Conservation (phyloP, 1,140 invertebrate genomes). For the Drosophila azteca region DNA sequence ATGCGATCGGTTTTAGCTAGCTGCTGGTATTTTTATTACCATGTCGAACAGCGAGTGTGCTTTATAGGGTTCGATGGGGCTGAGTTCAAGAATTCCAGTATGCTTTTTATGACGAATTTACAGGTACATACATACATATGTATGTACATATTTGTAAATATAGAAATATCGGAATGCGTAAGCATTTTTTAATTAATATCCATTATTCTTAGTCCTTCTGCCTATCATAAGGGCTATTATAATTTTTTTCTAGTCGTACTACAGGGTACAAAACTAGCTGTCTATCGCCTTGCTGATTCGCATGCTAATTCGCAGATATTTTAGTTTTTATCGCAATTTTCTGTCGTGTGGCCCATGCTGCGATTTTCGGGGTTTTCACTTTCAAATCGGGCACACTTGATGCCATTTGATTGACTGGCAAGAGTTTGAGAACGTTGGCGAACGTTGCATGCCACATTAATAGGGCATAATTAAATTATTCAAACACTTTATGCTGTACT, state of each 20-base stretch:
- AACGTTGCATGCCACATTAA: conserved; percentile 47
- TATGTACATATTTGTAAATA: not conserved
- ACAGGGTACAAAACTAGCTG: conserved; percentile 20
- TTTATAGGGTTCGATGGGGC: not conserved
- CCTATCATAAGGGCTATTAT: too few relatives aligned
- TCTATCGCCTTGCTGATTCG: conserved; percentile 57
- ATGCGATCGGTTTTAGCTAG: conserved; percentile 57
- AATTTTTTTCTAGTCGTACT: too few relatives aligned
- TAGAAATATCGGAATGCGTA: too few relatives aligned
- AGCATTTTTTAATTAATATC: too few relatives aligned
- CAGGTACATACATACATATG: not conserved
- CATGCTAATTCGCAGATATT: conserved; percentile 63
- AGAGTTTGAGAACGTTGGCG: conserved; percentile 41
- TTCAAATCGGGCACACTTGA: conserved; percentile 64
- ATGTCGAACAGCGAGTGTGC: conserved; percentile 7
- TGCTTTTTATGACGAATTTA: too few relatives aligned
- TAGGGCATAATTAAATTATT: conserved; percentile 71
- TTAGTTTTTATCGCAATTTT: conserved; percentile 71
- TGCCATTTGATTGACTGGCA: conserved; percentile 67
- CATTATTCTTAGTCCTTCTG: too few relatives aligned
- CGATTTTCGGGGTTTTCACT: conserved; percentile 62
- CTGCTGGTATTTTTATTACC: conserved; percentile 34
- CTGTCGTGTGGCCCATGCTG: conserved; percentile 55
- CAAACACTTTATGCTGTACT: conserved; percentile 42
- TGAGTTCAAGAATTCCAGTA: not conserved